These are phyloP conservation scores for Himalopsyche phryganea DNA, from an alignment of 1,140 invertebrate genomes.

Conservation along the genomic window DNA sequence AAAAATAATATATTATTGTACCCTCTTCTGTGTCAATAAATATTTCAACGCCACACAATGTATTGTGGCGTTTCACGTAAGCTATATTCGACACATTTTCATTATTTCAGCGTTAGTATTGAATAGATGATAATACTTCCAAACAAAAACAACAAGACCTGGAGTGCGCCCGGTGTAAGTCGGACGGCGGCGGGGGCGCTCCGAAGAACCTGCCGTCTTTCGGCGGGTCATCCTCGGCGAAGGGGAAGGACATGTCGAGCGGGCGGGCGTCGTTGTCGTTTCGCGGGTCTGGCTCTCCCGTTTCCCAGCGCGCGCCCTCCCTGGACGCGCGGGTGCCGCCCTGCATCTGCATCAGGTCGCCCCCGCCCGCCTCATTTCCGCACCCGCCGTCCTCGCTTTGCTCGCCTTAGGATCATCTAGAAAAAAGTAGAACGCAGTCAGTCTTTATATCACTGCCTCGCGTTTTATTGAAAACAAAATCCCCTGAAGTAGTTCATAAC, in stretches of 20 bases:
- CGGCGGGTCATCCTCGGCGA: constrained; percentile 44
- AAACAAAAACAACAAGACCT: no score
- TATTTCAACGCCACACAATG: no score
- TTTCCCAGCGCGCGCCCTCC: constrained; percentile 20
- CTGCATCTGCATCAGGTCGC: not conserved
- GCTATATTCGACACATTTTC: no score
- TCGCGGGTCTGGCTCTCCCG: constrained; percentile 44
- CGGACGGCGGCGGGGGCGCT: constrained; percentile 53
- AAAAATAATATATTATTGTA: no score
- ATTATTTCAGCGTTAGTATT: no score
- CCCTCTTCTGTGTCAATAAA: no score
- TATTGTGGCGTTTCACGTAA: no score
- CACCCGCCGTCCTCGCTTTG: not conserved
- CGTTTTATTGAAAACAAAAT: no score
- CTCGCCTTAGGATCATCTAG: constrained; percentile 20
- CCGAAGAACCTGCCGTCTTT: constrained; percentile 49
- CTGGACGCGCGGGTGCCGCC: constrained; percentile 11
- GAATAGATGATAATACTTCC: no score
- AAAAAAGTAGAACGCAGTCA: no score
- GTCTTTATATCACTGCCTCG: no score
- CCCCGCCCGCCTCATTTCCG: not conserved
- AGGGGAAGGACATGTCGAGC: constrained; percentile 37
- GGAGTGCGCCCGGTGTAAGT: constrained; percentile 70
- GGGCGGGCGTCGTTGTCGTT: constrained; percentile 56
- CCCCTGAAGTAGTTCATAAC: no score